Evolutionary conservation across 2,113 vertebrate species (phyloP).

Genomic region (Glaucomys volans): DNA sequence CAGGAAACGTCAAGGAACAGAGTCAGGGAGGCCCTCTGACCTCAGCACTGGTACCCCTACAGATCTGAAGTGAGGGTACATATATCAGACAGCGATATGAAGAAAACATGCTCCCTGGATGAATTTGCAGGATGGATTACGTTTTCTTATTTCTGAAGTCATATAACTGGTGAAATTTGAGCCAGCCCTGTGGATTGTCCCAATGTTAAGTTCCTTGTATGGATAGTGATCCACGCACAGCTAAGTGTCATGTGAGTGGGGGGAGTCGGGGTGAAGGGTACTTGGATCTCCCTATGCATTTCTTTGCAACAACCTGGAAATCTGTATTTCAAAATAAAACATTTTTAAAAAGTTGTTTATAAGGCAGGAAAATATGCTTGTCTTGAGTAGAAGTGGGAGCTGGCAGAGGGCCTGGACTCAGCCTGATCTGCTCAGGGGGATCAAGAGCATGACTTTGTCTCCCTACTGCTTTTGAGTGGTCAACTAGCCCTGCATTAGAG

Average conservation of each 20-base stretch:
- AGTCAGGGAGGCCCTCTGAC: neutral
- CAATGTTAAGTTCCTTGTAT: neutral
- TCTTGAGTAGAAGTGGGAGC: neutral
- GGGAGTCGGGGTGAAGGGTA: neutral
- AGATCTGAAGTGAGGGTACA: neutral
- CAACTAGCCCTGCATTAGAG: neutral
- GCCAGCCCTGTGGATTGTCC: neutral
- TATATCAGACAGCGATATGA: neutral
- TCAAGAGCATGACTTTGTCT: neutral
- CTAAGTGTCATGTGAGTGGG: neutral
- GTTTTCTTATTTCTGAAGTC: neutral
- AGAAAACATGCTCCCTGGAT: neutral
- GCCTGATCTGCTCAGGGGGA: neutral
- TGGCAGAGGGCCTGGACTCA: neutral
- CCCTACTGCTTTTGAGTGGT: neutral
- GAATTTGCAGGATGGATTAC: neutral
- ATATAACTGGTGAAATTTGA: neutral
- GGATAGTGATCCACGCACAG: neutral
- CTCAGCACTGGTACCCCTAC: neutral
- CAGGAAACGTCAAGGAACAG: neutral
- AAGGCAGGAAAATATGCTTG: neutral
- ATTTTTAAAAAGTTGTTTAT: neutral
- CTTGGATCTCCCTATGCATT: neutral
- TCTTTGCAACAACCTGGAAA: neutral
- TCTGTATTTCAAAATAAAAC: neutral